A percentile compares a stretch with the other conserved stretches of the same genome.
Conservation (phyloP, 2,113 vertebrate genomes). For the Leucosticte australis region DNA sequence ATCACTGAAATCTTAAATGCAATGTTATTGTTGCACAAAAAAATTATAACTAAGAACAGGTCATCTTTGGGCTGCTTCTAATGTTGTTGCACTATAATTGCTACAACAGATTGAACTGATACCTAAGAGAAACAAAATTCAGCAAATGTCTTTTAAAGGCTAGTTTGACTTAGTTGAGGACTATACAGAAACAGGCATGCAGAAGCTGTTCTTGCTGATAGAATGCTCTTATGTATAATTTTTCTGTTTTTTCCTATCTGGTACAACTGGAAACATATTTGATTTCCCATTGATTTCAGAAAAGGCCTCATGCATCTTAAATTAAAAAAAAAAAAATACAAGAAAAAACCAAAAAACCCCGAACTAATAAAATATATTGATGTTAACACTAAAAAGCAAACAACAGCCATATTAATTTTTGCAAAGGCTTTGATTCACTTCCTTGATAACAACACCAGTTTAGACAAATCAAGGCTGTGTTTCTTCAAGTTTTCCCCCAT, state of each 20-base stretch:
- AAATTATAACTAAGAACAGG: not conserved
- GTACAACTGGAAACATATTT: not conserved
- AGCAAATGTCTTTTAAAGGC: not conserved
- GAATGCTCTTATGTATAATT: not conserved
- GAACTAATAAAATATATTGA: not conserved
- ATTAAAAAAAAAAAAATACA: too few relatives aligned
- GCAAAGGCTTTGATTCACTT: not conserved
- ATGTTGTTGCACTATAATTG: not conserved
- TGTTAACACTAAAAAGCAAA: not conserved
- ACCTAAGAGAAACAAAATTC: not conserved
- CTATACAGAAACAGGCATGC: not conserved
- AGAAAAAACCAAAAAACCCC: rapidly evolving
- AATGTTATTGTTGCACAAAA: not conserved
- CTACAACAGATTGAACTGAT: not conserved
- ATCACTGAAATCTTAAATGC: not conserved
- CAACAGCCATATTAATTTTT: not conserved
- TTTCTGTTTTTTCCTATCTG: not conserved
- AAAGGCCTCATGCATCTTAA: not conserved
- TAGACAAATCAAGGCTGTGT: not conserved
- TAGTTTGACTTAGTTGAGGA: not conserved
- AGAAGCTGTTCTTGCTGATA: not conserved
- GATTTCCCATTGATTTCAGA: not conserved
- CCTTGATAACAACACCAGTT: not conserved
- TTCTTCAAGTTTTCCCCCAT: not conserved
- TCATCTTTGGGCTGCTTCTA: not conserved